Conservation (phyloP, 2,113 vertebrate species). For the Podocnemis expansa region DNA sequence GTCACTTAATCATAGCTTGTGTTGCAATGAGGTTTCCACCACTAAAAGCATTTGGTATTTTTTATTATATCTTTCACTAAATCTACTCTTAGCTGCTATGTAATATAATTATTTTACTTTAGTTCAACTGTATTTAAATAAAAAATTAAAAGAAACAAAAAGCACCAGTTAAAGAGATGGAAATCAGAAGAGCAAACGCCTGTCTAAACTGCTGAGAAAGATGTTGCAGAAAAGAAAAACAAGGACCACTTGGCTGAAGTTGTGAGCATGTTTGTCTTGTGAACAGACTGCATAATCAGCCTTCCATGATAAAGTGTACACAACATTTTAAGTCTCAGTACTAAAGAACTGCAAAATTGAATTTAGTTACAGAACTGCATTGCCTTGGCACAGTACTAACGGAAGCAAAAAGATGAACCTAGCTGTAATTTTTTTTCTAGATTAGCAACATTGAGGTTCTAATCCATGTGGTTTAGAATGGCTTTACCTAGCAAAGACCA, state of each 20-base stretch:
- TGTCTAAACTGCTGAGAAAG: not conserved
- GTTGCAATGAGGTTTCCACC: not conserved
- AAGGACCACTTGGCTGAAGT: not conserved
- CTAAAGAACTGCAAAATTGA: not conserved
- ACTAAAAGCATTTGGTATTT: not conserved
- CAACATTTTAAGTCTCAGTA: not conserved
- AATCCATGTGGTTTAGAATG: not conserved
- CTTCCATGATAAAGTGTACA: not conserved
- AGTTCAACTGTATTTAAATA: constrained; percentile 17
- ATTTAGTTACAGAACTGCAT: constrained; percentile 23
- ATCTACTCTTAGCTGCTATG: rapidly evolving
- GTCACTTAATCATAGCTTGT: not conserved
- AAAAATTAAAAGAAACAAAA: not conserved
- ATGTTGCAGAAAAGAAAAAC: not conserved
- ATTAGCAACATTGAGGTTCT: rapidly evolving
- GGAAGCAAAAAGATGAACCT: not conserved
- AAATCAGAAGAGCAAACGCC: not conserved
- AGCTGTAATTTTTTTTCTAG: not conserved
- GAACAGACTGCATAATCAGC: not conserved
- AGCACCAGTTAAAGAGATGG: not conserved
- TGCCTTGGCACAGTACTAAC: not conserved
- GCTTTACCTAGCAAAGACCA: not conserved
- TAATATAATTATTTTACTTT: not conserved
- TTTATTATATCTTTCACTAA: not conserved
- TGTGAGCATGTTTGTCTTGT: not conserved